Evolutionary conservation across 2,113 vertebrate species (phyloP), one percentile per base, ranked within the genome.

Genomic region (Ceyx margarethae): DNA sequence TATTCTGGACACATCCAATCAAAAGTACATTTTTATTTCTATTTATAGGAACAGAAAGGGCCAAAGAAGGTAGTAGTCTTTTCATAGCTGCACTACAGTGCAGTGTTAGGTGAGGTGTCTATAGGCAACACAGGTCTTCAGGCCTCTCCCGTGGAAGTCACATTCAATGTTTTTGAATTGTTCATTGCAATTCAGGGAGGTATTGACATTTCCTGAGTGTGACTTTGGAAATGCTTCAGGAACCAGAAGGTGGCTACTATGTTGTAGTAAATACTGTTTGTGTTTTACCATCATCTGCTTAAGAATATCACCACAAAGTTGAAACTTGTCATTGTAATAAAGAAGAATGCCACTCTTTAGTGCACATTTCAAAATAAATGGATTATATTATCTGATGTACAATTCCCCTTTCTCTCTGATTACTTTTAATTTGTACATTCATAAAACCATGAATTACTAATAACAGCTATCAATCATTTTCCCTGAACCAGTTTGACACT

Each of bases 401-500:
- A 89, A 69, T 58, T 89, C 33, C 43, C 18, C 45, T 33, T 68
- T 85, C 75, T 56, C 60, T 87, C 67, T 95, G 74, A 90, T 94
- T 95, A 85, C 66, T 95, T 93, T 84, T 94, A 94, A 93, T 95
- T 93, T 94, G 66, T 92, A 84, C 81, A 62, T 94, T 94, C 77
- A 86, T 90, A 94, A 94, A 89, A 22, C 54, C 42, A 65, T 73
- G 42, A 74, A 76, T 91, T 90, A 68, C 86, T 86, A 94, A 95
- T 68, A 94, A 86, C 76, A 90, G 62, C 42, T 84, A 87, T 93
- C 95, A 91, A 25, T 95, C 88, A 79, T 85, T 91, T 86, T 81
- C 50, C 31, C 42, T 68, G 56, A 79, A 90, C 73, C 3, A 54
- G 15, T 82, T 82, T 91, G 89, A 95, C 90, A 89, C 31, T 85